phyloP scores from a whole-genome alignment of 2,113 vertebrate species.

The Neotoma lepida region DNA sequence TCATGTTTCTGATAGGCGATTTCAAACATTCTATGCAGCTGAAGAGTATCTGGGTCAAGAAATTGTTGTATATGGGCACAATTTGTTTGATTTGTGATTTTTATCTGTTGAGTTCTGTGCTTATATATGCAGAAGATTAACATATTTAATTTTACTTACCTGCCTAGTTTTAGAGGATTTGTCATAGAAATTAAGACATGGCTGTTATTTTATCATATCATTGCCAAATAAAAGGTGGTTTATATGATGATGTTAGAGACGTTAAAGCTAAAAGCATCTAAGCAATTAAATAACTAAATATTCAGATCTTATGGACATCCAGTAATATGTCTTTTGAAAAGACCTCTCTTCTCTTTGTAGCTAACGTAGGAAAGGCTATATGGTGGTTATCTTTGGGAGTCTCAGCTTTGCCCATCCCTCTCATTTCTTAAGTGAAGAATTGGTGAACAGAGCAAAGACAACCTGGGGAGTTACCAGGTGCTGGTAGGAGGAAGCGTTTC shows the following conservation, averaged over 20 bases:
- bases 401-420: not conserved
- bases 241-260: slow-evolving; percentile 18
- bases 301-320: slow-evolving; percentile 56
- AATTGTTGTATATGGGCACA: slow-evolving; percentile 55
- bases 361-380: not conserved
- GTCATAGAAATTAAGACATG: slow-evolving; percentile 41
- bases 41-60: slow-evolving; percentile 45
- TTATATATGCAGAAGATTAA: slow-evolving; percentile 29
- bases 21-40: slow-evolving; percentile 46
- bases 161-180: slow-evolving; percentile 46
- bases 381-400: not conserved
- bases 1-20: slow-evolving; percentile 56
- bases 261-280: slow-evolving; percentile 46
- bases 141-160: slow-evolving; percentile 55
- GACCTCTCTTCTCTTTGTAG: not conserved
- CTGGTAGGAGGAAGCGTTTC: not conserved
- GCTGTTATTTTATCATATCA: slow-evolving; percentile 39
- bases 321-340: slow-evolving; percentile 11
- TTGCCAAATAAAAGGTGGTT: slow-evolving; percentile 42
- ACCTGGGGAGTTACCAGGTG: not conserved
- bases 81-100: slow-evolving; percentile 53
- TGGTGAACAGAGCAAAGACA: slow-evolving; percentile 25
- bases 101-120: slow-evolving; percentile 36
- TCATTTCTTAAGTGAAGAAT: not conserved
- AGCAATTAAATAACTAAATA: slow-evolving; percentile 56